Conservation (phyloP, 2,888 invertebrate genomes). For the Latrodectus elegans region DNA sequence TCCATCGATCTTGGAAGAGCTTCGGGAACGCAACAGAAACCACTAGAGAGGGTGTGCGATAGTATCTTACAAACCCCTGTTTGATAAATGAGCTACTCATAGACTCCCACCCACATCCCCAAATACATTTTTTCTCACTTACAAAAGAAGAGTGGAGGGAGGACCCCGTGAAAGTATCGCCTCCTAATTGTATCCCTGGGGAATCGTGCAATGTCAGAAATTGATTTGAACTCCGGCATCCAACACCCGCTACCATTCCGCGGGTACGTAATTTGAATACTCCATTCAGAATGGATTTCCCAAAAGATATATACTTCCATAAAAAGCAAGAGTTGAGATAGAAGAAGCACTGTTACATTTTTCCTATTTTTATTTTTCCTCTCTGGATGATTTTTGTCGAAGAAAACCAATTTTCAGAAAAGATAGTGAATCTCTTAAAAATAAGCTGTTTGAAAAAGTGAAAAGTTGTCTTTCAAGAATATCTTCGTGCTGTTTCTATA, state of each 20-base stretch:
- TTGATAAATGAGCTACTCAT: conserved; percentile 61
- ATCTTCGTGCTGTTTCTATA: too few relatives aligned
- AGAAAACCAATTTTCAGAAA: conserved; percentile 9
- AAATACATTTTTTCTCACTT: conserved; percentile 42
- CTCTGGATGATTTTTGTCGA: conserved; percentile 20
- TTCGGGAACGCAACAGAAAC: neutral
- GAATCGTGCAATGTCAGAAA: conserved; percentile 49
- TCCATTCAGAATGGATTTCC: conserved; percentile 41
- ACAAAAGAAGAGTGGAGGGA: conserved; percentile 6
- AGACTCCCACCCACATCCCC: conserved; percentile 41
- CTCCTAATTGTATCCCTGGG: conserved; percentile 48
- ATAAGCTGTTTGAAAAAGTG: neutral
- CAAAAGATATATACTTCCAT: neutral
- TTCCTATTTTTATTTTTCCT: neutral
- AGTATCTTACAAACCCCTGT: conserved; percentile 18
- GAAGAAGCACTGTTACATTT: neutral
- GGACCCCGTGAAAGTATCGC: conserved; percentile 40
- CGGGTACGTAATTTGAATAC: conserved; percentile 40
- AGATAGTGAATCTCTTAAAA: neutral
- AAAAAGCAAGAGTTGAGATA: neutral
- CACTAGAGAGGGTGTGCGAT: neutral
- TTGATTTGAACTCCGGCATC: conserved; percentile 48
- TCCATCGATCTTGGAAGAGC: neutral
- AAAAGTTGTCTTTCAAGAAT: neutral
- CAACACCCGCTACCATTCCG: neutral